A percentile compares a stretch with the other conserved stretches of the same genome.
phyloP scores from a whole-genome alignment of 2,797 vertebrate species.

The Synaphobranchus kaupii region DNA sequence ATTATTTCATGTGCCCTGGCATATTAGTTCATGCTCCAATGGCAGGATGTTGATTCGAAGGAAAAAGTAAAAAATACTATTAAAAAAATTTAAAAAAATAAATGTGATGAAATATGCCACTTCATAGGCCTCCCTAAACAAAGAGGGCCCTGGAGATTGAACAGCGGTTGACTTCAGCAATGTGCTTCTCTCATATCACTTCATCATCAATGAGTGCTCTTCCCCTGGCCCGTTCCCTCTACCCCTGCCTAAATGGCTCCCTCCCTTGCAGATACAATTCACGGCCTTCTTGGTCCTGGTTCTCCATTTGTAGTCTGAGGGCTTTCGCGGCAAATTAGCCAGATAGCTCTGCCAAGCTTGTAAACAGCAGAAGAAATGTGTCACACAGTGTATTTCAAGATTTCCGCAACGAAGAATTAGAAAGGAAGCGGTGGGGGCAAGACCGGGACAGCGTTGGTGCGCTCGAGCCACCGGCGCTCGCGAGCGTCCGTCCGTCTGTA shows the following conservation, averaged over 20 bases:
- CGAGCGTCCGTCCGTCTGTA: background rate
- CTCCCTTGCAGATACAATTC: slow-evolving; percentile 70
- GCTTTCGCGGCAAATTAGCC: slow-evolving; percentile 77
- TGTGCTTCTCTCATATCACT: slow-evolving; percentile 46
- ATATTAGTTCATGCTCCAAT: slow-evolving; percentile 29
- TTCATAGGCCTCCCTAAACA: slow-evolving; percentile 33
- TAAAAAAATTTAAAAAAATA: background rate
- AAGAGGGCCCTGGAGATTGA: slow-evolving; percentile 38
- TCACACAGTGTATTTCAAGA: slow-evolving; percentile 71
- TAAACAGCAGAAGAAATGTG: slow-evolving; percentile 71
- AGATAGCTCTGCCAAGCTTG: slow-evolving; percentile 75
- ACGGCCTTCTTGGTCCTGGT: slow-evolving; percentile 63
- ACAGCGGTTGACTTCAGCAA: slow-evolving; percentile 36
- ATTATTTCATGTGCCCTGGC: slow-evolving; percentile 9
- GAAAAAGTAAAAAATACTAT: slow-evolving; percentile 12
- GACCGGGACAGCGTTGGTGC: slow-evolving; percentile 32
- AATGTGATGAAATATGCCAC: slow-evolving; percentile 34
- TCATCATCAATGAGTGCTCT: slow-evolving; percentile 39
- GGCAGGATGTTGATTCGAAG: slow-evolving; percentile 31
- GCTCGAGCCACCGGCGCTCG: background rate
- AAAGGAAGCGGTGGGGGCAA: slow-evolving; percentile 44
- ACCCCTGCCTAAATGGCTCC: slow-evolving; percentile 47
- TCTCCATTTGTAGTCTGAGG: slow-evolving; percentile 67
- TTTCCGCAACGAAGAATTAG: slow-evolving; percentile 65
- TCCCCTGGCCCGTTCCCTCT: slow-evolving; percentile 25